Percentiles rank a stretch among this genome's conserved stretches.
Conservation (phyloP, 2,113 vertebrate species). For the Brachirus orientalis region DNA sequence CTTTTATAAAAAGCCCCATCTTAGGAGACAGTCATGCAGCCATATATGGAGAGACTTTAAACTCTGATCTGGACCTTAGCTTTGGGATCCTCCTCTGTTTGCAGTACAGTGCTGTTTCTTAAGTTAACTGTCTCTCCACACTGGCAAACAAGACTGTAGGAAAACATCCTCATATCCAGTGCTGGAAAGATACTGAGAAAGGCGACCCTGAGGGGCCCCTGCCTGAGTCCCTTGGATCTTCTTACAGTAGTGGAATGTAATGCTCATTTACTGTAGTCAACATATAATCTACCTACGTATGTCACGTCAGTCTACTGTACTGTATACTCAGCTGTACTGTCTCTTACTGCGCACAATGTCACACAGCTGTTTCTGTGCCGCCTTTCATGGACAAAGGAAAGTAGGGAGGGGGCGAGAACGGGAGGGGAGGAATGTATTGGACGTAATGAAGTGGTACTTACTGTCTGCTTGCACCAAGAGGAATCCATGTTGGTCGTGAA, state of each 20-base stretch:
- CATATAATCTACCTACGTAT: conserved; percentile 74
- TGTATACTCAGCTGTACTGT: conserved; percentile 75
- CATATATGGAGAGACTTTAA: conserved; percentile 40
- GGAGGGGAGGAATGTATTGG: conserved; percentile 74
- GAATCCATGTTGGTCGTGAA: conserved; percentile 57
- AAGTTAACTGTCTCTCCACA: conserved; percentile 40
- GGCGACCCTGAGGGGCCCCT: conserved; percentile 15
- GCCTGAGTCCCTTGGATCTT: conserved; percentile 56
- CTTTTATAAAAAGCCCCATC: conserved; percentile 19
- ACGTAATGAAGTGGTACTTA: conserved; percentile 70
- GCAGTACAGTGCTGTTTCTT: conserved; percentile 41
- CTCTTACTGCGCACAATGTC: conserved; percentile 71
- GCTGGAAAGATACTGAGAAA: conserved; percentile 45
- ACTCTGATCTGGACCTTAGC: conserved; percentile 44
- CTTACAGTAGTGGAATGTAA: conserved; percentile 80
- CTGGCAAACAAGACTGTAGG: conserved; percentile 41
- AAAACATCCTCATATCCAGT: conserved; percentile 47
- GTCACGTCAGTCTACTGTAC: conserved; percentile 73
- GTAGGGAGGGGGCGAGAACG: conserved; percentile 1
- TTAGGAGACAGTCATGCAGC: conserved; percentile 47
- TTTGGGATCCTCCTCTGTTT: conserved; percentile 27
- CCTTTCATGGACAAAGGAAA: conserved; percentile 47
- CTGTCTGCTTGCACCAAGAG: conserved; percentile 66
- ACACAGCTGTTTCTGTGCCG: conserved; percentile 69
- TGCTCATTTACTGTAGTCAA: conserved; percentile 78